Evolutionary conservation across 2,113 vertebrate genomes (phyloP).

Genomic region (Muscicapa adusta): DNA sequence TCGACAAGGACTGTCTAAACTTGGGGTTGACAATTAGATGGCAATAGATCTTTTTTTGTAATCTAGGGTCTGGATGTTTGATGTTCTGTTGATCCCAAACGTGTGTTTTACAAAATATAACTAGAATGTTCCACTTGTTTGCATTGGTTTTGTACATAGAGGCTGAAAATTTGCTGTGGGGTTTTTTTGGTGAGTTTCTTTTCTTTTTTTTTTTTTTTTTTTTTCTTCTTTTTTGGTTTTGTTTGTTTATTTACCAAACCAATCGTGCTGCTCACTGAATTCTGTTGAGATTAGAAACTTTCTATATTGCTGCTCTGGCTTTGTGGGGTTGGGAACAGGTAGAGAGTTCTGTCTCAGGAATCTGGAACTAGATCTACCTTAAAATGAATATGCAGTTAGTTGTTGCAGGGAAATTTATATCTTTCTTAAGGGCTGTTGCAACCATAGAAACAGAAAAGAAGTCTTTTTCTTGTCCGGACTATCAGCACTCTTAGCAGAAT

Average conservation of each 20-base stretch:
- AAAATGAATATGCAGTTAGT: constrained; percentile 61
- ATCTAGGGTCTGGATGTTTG: constrained; percentile 57
- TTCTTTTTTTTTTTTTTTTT: neutral
- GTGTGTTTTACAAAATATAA: constrained; percentile 59
- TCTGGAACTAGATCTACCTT: constrained; percentile 70
- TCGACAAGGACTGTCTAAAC: constrained; percentile 89
- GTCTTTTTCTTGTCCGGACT: constrained; percentile 40
- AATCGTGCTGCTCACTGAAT: constrained; percentile 59
- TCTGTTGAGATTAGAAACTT: constrained; percentile 44
- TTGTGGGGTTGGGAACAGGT: constrained; percentile 58
- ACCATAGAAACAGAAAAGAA: constrained; percentile 61
- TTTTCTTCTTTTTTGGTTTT: neutral
- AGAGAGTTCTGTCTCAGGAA: constrained; percentile 77
- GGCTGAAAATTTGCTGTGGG: constrained; percentile 48
- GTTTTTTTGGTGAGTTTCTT: neutral
- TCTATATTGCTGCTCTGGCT: constrained; percentile 51
- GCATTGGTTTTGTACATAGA: constrained; percentile 64
- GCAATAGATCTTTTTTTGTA: constrained; percentile 38
- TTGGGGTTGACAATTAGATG: constrained; percentile 86
- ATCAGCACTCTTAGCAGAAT: constrained; percentile 6
- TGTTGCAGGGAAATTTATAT: constrained; percentile 70
- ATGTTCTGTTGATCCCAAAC: constrained; percentile 63
- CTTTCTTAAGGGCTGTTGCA: constrained; percentile 81
- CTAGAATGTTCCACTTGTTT: constrained; percentile 56
- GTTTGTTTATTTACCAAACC: constrained; percentile 54